phyloP scores from a whole-genome alignment of 2,113 vertebrate species.

The Psittacara wagleri region DNA sequence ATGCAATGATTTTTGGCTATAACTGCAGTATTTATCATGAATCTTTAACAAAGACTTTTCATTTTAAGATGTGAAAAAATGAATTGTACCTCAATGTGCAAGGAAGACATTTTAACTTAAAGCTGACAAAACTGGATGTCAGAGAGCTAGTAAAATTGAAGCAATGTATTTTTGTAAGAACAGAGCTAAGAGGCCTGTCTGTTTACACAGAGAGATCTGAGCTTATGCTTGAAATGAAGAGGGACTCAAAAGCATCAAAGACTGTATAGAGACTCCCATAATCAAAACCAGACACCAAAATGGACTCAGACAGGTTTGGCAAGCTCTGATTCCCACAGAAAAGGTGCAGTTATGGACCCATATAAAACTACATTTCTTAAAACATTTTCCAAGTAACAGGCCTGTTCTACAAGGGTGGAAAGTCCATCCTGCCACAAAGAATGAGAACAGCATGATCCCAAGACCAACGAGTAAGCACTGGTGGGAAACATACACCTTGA shows the following conservation, averaged over 20 bases:
- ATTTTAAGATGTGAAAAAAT: not conserved
- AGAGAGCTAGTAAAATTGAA: not conserved
- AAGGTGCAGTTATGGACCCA: not conserved
- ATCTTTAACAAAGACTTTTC: not conserved
- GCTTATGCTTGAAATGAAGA: not conserved
- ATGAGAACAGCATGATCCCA: not conserved
- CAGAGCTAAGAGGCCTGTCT: not conserved
- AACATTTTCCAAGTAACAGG: not conserved
- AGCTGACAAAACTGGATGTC: not conserved
- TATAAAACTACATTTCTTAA: not conserved
- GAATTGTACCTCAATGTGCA: fast-evolving
- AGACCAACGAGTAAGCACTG: not conserved
- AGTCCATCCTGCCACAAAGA: not conserved
- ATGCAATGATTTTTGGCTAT: not conserved
- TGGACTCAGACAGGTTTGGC: not conserved
- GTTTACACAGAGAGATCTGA: not conserved
- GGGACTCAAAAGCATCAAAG: not conserved
- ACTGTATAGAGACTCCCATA: not conserved
- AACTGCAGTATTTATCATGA: not conserved
- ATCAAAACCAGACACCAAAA: not conserved
- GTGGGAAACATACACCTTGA: not conserved
- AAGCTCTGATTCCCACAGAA: not conserved
- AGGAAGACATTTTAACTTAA: not conserved
- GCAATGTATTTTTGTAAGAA: not conserved
- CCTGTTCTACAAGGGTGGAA: not conserved